Evolutionary conservation across 2,113 vertebrate genomes (phyloP), one percentile per base, ranked within the genome.

Genomic region (Halichoerus grypus): DNA sequence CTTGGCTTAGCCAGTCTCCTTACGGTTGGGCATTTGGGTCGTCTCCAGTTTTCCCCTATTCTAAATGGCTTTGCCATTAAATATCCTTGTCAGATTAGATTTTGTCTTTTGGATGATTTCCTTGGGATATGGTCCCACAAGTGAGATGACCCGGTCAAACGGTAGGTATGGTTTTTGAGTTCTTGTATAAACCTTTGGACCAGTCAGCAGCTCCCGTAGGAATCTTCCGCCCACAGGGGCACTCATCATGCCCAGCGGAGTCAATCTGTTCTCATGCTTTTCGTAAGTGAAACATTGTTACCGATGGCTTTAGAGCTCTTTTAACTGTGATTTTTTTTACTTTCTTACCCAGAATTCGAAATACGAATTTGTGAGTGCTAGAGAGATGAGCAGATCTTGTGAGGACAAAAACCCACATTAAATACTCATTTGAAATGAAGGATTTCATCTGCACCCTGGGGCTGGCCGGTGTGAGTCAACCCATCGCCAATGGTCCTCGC

Each of bases 391-490:
- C 82, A 95, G 33, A 67, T 97, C 22, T 94, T 96, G 98, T 96
- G 59, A 96, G 93, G 39, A 42, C 83, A 92, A 72, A 31, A 28
- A 72, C 31, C 33, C 69, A 71, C 21, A 36, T 94, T 94, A 96
- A 91, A 90, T 88, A 86, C 53, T 96, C 93, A 95, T 96, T 97
- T 97, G 53, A 96, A 91, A 95, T 89, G 80, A 74, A 94, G 61
- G 14, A 88, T 97, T 96, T 95, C 92, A 92, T 95, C 94, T 92
- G 76, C 79, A 81, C 39, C 94, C 84, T 81, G 65, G 77, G 72
- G 79, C 88, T 94, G 89, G n/a, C 13, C 65, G 71, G 83, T 77
- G 61, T 83, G 96, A 97, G 69, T 59, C 71, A 72, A 31, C n/a
- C 51, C 59, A 42, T 12, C 87, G 61, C 22, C n/a, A 71, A 36